Evolutionary conservation across 2,113 vertebrate species (phyloP), one percentile per base, ranked within the genome.

Genomic region (Ia io): DNA sequence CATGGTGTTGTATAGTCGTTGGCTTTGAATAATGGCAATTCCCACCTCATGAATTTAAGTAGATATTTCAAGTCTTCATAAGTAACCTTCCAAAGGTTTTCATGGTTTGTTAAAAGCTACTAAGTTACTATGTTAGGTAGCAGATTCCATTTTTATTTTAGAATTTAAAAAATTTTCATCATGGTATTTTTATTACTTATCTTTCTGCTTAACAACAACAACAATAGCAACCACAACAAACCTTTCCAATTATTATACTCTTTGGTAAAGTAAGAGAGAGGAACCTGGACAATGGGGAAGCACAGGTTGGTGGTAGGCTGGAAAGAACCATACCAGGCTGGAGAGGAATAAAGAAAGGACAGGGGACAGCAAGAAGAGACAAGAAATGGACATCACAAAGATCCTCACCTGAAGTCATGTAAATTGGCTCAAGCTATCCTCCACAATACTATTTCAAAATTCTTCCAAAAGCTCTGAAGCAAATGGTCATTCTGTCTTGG

Each of bases 41-140:
- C 16, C 35, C 28, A 91, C 49, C 6, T 90, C 74, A 59, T 53
- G 42, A 30, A 79, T 92, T 96, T 92, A 74, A 76, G 65, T 59
- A 65, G 42, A 88, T 59, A 53, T 65, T 79, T 70, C 25, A 76
- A 85, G 35, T 94, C 65, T 85, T 93, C 18, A 30, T 63, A 67
- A 90, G 28, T 44, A 61, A 91, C 20, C 9, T 82, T 47, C 42
- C 83, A 89, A 35, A 44, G 17, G 47, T 91, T 93, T 91, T 74
- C 47, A 84, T 42, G 49, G 69, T 69, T 93, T 86, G 20, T 71
- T 93, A 95, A 94, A 97, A 95, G 49, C 32, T 40, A 25, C 67
- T 40, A 79, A 96, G 76, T 40, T 77, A 71, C 23, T 70, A 14
- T 63, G 79, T 85, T 88, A 42, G 51, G 61, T 35, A 82, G 32